These are phyloP conservation scores for Eubasilissa splendida DNA, from an alignment of 2,888 invertebrate genomes.

Conservation along the genomic window DNA sequence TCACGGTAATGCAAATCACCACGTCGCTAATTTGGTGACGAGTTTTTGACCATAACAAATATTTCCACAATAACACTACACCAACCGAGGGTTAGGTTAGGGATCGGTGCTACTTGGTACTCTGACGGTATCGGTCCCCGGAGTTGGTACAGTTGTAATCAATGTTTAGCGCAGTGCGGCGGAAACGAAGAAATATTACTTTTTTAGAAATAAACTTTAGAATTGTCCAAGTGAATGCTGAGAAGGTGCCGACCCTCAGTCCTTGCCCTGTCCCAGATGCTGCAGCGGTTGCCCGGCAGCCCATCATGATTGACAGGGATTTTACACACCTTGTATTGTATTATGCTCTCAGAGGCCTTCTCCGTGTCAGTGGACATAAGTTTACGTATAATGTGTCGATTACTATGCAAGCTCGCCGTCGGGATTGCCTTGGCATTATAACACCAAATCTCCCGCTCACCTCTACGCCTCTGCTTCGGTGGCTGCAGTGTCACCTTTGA, in stretches of 20 bases:
- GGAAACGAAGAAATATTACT: not conserved
- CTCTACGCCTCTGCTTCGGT: not conserved
- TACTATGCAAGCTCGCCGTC: constrained; percentile 9
- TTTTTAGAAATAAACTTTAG: not conserved
- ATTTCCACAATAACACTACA: too few species aligned
- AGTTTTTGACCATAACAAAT: too few species aligned
- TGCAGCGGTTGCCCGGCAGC: too few species aligned
- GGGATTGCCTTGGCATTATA: constrained; percentile 42
- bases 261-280: too few species aligned
- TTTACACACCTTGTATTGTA: too few species aligned
- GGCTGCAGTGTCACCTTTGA: constrained; percentile 24
- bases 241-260: not conserved
- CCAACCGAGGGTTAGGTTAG: too few species aligned
- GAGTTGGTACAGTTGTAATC: too few species aligned
- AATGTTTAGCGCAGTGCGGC: not conserved
- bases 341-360: not conserved
- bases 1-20: too few species aligned
- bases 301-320: too few species aligned
- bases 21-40: too few species aligned
- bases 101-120: too few species aligned
- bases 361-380: constrained; percentile 11
- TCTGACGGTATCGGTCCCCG: too few species aligned
- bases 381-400: constrained; percentile 19
- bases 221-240: not conserved
- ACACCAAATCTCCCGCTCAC: constrained; percentile 22